phyloP scores from a whole-genome alignment of 2,113 vertebrate species.

The Poicephalus gulielmi region DNA sequence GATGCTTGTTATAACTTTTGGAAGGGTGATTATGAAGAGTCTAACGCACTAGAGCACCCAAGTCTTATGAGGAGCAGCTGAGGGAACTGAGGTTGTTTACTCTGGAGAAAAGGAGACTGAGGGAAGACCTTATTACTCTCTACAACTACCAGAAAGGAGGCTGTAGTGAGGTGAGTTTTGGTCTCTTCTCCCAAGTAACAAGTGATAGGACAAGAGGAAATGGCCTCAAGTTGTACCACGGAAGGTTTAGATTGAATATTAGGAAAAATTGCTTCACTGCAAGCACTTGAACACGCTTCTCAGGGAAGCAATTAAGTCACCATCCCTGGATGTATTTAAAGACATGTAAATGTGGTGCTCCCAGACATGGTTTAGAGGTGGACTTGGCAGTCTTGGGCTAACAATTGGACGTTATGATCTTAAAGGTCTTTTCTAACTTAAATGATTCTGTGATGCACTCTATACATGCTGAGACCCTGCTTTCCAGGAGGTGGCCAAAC shows the following conservation, averaged over 20 bases:
- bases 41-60: neutral
- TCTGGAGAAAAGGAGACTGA: neutral
- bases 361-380: neutral
- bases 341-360: neutral
- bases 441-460: neutral
- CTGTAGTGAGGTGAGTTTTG: neutral
- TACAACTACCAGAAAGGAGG: neutral
- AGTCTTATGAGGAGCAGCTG: neutral
- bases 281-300: neutral
- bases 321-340: neutral
- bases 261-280: neutral
- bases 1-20: neutral
- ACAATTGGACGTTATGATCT: neutral
- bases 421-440: neutral
- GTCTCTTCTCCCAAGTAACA: neutral
- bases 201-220: neutral
- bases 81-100: neutral
- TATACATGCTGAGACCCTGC: neutral
- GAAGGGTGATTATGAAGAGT: neutral
- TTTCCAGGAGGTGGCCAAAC: neutral
- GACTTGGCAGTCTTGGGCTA: neutral
- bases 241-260: neutral
- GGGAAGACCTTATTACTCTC: neutral
- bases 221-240: neutral
- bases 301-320: neutral